Conservation (phyloP, 1,140 invertebrate genomes). For the Eumaeus atala region DNA sequence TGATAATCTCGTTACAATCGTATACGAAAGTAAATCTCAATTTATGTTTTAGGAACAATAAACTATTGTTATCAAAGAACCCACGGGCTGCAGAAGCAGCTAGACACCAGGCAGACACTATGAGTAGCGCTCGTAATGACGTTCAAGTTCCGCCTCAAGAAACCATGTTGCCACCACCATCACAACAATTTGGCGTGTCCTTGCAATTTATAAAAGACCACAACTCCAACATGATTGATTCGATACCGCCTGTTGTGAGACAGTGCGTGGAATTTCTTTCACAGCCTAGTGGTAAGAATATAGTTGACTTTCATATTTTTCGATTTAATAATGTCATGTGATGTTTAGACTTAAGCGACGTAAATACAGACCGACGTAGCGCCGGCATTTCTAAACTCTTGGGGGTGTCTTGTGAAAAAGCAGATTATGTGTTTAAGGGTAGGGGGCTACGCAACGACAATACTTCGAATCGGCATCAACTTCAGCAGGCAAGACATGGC, state of each 20-base stretch:
- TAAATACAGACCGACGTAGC: too few species aligned
- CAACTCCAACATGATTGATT: constrained; percentile 79
- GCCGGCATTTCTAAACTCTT: too few species aligned
- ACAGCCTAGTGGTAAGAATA: constrained; percentile 83
- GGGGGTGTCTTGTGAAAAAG: too few species aligned
- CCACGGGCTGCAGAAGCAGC: constrained; percentile 62
- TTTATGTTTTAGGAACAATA: constrained; percentile 79
- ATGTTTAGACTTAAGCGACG: too few species aligned
- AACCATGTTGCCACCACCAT: constrained; percentile 75
- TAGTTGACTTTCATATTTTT: too few species aligned
- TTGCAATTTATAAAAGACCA: constrained; percentile 93
- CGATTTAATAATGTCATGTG: too few species aligned
- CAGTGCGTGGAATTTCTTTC: constrained; percentile 93
- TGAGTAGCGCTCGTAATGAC: constrained; percentile 23
- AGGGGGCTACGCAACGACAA: too few species aligned
- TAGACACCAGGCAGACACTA: constrained; percentile 20
- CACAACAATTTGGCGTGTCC: constrained; percentile 95
- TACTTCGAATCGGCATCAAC: too few species aligned
- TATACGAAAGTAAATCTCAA: constrained; percentile 2
- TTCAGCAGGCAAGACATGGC: too few species aligned
- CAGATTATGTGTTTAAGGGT: too few species aligned
- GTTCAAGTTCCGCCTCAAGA: constrained; percentile 25
- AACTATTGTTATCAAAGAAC: constrained; percentile 78
- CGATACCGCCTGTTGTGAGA: constrained; percentile 91
- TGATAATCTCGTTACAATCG: too few species aligned